phyloP scores from a whole-genome alignment of 1,140 invertebrate genomes.

The Lysiphlebus fabarum region DNA sequence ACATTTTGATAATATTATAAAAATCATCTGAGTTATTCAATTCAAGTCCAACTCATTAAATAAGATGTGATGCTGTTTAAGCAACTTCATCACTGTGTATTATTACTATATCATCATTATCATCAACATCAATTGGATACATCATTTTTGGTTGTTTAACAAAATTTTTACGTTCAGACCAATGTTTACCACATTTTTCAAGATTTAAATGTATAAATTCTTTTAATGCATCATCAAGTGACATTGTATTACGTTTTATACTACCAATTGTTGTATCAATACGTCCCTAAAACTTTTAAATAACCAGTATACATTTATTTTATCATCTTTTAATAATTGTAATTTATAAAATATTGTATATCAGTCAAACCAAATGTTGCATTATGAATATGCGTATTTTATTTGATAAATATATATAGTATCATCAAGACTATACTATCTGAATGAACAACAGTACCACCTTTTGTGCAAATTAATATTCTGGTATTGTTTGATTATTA shows the following conservation, averaged over 20 bases:
- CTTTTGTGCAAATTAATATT: conserved; percentile 74
- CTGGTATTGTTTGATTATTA: conserved; percentile 70
- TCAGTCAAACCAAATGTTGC: conserved; percentile 82
- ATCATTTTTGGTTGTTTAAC: conserved; percentile 76
- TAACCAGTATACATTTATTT: conserved; percentile 68
- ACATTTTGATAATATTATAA: conserved; percentile 62
- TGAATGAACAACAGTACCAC: conserved; percentile 84
- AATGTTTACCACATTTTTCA: conserved; percentile 84
- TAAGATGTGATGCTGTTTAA: conserved; percentile 63
- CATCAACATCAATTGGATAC: conserved; percentile 90
- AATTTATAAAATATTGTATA: conserved; percentile 88
- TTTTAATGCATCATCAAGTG: conserved; percentile 61
- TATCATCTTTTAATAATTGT: conserved; percentile 81
- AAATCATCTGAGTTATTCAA: conserved; percentile 69
- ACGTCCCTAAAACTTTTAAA: conserved; percentile 92
- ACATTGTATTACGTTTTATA: conserved; percentile 68
- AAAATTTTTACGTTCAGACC: conserved; percentile 72
- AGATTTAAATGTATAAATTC: conserved; percentile 70
- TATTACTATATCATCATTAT: conserved; percentile 59
- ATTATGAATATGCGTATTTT: conserved; percentile 74
- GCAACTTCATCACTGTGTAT: conserved; percentile 66
- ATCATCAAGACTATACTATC: conserved; percentile 79
- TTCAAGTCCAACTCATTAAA: conserved; percentile 62
- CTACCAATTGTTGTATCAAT: conserved; percentile 88
- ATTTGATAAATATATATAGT: conserved; percentile 75